Evolutionary conservation across 2,797 vertebrate genomes (phyloP), one percentile per base, ranked within the genome.

Genomic region (Eptatretus atami): DNA sequence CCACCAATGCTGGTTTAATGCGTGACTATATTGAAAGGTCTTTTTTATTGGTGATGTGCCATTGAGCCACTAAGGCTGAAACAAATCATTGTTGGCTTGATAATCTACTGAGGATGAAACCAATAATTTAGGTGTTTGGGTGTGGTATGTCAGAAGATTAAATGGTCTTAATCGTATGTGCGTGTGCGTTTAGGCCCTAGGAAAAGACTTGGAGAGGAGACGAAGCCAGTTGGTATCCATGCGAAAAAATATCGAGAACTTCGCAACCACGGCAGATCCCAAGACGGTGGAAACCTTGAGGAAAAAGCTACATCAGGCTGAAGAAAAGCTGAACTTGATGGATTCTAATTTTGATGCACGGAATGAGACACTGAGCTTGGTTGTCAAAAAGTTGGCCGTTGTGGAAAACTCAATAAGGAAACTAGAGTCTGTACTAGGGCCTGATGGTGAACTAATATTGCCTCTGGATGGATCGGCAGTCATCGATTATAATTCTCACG

Each of bases 221-320:
- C 86, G 77, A 70, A 86, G 86, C 75, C 85, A 85, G 53, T 77
- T 98, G 68, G 85, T 92, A 1, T 80, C 87, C 64, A 93, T 83
- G 1, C 76, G 74, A 0, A 83, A 92, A 68, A 85, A 88, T 15
- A 76, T 96, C 65, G 81, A 77, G 0, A 77, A 65, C 13, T 86
- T 98, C 65, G 77, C 76, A 10, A 79, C 79, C 73, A 81, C 81
- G 0, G 74, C 84, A 0, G 86, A 92, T 65, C 74, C 79, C 61
- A 68, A 75, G 65, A 76, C 82, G 0, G 81, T 82, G 5, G 74
- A 80, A 0, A 76, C 77, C 44, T 80, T 95, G 66, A 81, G 79
- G 73, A 72, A 71, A 67, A 75, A 83, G 64, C 74, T 95, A 66
- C 76, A 77, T 0, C 74, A 80, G 57, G 79, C 77, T 65, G 81